A percentile compares a stretch with the other conserved stretches of the same genome.
phyloP scores from a whole-genome alignment of 2,797 vertebrate species.

The Lithobates sylvaticus region DNA sequence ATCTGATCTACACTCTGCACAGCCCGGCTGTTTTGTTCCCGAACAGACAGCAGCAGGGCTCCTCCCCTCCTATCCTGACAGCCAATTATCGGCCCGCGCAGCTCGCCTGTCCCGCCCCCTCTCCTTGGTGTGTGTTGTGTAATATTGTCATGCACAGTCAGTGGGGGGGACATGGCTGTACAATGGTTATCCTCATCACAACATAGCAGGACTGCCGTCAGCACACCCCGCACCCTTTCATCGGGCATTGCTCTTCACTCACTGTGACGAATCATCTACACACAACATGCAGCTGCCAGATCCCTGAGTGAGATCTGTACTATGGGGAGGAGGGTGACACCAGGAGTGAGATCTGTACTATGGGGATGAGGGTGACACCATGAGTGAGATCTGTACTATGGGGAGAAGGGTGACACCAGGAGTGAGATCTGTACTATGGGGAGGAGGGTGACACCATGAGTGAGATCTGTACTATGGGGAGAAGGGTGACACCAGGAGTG shows the following conservation, averaged over 20 bases:
- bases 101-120: neutral
- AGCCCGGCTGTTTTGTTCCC: conserved; percentile 64
- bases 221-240: neutral
- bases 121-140: conserved; percentile 3
- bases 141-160: neutral
- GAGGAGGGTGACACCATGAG: no score
- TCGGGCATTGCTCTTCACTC: neutral
- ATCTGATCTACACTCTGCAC: neutral
- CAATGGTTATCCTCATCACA: neutral
- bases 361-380: no score
- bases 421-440: no score
- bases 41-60: neutral
- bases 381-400: no score
- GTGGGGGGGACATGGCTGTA: neutral
- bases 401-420: no score
- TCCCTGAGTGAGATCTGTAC: neutral
- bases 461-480: no score
- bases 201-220: neutral
- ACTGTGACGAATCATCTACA: neutral
- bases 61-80: neutral
- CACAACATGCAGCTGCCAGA: neutral
- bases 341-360: no score
- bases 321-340: no score
- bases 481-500: no score
- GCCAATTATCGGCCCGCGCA: neutral